Evolutionary conservation across 1,140 invertebrate genomes (phyloP), one percentile per base, ranked within the genome.

Genomic region (Pogonus chalceus): DNA sequence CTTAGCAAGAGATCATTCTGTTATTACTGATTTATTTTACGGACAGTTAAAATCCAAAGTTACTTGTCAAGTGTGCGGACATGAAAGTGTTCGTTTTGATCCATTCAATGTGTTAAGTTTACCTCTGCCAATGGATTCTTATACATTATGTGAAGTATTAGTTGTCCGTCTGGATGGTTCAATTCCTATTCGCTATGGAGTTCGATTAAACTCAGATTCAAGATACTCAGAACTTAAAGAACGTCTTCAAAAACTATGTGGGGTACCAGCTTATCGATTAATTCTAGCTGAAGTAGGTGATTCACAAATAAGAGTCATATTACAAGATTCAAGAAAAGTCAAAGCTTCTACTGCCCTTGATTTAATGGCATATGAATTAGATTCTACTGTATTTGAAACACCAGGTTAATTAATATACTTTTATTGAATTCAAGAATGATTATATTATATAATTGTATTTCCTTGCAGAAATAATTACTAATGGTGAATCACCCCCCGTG

Each of bases 11-110:
- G 92, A 79, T 74, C 80, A 84, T 67, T 91, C 88, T 2, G 86
- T 94, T 51, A 82, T 93, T 50, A 90, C 90, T 23, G 91, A 93
- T 70, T 72, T 92, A 43, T 94, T 94, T 72, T 90, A 92, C 72
- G 91, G 91, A 0, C 88, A 92, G 69, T 74, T 94, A 0, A 92
- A 91, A 72, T 92, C 89, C 2, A 84, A 86, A 68, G 82, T 87
- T 23, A 83, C 79, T 39, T 93, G 90, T 72, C 77, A 83, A 60
- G 79, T 80, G 7, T 94, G 90, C 72, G 79, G 80, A 14, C 81
- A 83, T 60, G 81, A 87, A 61, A 90, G 87, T 55, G 88, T 91
- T 23, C 79, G 88, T 23, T 94, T 93, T 72, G 90, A 93, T 74
- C 84, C 90, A 1, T 93, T 92, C 73, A 92, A 87, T 66, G 83